These are phyloP conservation scores for Hippocampus guttulatus DNA, from an alignment of 2,113 vertebrate species.

Conservation along the genomic window DNA sequence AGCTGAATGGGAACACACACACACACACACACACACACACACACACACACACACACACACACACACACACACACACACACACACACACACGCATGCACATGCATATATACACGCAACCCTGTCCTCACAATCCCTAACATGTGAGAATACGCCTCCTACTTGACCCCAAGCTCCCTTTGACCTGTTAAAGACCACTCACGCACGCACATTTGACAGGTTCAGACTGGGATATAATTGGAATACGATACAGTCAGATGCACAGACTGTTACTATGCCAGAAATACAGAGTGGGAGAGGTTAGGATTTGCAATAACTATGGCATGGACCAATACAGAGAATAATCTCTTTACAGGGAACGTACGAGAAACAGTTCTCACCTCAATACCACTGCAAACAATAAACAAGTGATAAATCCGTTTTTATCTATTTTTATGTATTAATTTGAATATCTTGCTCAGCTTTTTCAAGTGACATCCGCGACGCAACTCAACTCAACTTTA, in stretches of 20 bases:
- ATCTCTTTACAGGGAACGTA: too few relatives aligned
- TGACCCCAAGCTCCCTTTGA: constrained; percentile 22
- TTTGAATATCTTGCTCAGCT: too few relatives aligned
- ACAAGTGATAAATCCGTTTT: too few relatives aligned
- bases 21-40: constrained; percentile 11
- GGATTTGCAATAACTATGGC: neutral
- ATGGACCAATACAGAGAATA: neutral
- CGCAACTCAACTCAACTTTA: too few relatives aligned
- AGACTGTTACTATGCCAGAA: constrained; percentile 3
- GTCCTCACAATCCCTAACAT: constrained; percentile 43
- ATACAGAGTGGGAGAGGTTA: neutral
- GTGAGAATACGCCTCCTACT: constrained; percentile 37
- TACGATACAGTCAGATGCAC: constrained; percentile 27
- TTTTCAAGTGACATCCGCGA: too few relatives aligned
- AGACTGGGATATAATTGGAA: neutral
- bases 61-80: constrained; percentile 16
- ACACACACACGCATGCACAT: constrained; percentile 1
- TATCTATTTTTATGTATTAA: too few relatives aligned
- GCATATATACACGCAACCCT: constrained; percentile 11
- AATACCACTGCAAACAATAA: too few relatives aligned
- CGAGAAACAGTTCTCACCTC: too few relatives aligned
- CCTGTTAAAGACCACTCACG: constrained; percentile 16
- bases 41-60: neutral
- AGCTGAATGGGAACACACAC: constrained; percentile 41
- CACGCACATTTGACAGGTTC: constrained; percentile 8